phyloP scores from a whole-genome alignment of 2,888 invertebrate species.

The Horisme vitalbata region DNA sequence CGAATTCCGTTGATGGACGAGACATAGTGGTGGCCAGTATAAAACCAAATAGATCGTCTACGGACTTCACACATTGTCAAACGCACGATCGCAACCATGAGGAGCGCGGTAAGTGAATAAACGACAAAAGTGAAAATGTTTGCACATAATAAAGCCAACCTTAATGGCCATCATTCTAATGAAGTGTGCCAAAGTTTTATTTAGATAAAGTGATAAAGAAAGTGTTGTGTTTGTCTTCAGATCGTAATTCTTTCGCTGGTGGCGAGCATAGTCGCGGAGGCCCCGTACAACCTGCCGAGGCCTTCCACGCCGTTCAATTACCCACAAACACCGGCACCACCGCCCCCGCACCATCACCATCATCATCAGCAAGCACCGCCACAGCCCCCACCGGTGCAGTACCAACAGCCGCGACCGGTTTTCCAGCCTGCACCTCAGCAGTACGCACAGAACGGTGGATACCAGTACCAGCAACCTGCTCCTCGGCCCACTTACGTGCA shows the following conservation, averaged over 20 bases:
- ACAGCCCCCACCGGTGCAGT: conserved; percentile 25
- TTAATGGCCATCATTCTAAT: conserved; percentile 36
- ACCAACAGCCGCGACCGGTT: conserved; percentile 29
- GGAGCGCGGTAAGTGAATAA: conserved; percentile 68
- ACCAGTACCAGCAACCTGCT: conserved; percentile 50
- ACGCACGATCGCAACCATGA: conserved; percentile 62
- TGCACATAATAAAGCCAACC: conserved; percentile 43
- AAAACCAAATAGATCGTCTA: conserved; percentile 52
- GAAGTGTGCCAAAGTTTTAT: conserved; percentile 32
- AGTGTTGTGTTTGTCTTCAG: conserved; percentile 50
- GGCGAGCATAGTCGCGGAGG: conserved; percentile 62
- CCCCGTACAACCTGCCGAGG: conserved; percentile 67
- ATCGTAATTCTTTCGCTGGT: conserved; percentile 62
- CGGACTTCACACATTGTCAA: conserved; percentile 55
- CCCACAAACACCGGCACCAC: conserved; percentile 42
- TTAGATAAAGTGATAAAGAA: conserved; percentile 22
- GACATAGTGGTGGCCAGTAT: conserved; percentile 67
- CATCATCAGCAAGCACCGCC: conserved; percentile 35
- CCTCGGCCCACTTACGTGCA: conserved; percentile 19
- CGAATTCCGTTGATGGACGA: conserved; percentile 27
- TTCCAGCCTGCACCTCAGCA: conserved; percentile 39
- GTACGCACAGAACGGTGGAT: conserved; percentile 40
- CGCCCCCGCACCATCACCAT: conserved; percentile 34
- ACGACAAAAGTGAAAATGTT: conserved; percentile 59
- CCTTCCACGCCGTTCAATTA: conserved; percentile 62